Percentiles rank a stretch among this genome's conserved stretches.
phyloP scores from a whole-genome alignment of 2,797 vertebrate genomes.

The Cryptoblepharus egeriae region DNA sequence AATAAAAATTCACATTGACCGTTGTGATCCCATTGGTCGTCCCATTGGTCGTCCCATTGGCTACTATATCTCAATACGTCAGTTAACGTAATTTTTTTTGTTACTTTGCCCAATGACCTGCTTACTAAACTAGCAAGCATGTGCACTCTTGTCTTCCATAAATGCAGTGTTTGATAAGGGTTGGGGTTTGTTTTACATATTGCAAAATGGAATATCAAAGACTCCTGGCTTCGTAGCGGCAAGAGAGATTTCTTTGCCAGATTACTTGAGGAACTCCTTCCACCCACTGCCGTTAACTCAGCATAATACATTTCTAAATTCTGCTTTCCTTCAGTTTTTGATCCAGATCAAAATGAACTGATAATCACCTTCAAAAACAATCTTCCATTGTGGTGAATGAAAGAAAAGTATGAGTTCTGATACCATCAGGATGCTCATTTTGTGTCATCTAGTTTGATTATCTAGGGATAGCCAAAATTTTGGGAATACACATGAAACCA shows the following conservation, averaged over 20 bases:
- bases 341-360: too few species aligned
- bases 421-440: too few species aligned
- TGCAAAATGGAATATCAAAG: background rate
- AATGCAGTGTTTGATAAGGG: background rate
- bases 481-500: too few species aligned
- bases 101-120: background rate
- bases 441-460: too few species aligned
- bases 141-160: background rate
- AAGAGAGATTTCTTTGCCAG: background rate
- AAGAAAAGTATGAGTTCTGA: too few species aligned
- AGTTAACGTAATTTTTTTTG: too few species aligned
- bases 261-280: background rate
- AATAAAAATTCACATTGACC: background rate
- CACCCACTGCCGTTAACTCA: background rate
- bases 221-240: too few species aligned
- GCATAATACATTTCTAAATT: background rate
- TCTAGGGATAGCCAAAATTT: too few species aligned
- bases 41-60: too few species aligned
- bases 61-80: too few species aligned
- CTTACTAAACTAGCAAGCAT: background rate
- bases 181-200: background rate
- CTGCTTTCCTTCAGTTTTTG: background rate
- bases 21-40: background rate
- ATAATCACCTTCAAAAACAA: too few species aligned
- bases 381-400: too few species aligned